Evolutionary conservation across 2,888 invertebrate species (phyloP), one percentile per base, ranked within the genome.

Genomic region (Leptinotarsa haldemani): DNA sequence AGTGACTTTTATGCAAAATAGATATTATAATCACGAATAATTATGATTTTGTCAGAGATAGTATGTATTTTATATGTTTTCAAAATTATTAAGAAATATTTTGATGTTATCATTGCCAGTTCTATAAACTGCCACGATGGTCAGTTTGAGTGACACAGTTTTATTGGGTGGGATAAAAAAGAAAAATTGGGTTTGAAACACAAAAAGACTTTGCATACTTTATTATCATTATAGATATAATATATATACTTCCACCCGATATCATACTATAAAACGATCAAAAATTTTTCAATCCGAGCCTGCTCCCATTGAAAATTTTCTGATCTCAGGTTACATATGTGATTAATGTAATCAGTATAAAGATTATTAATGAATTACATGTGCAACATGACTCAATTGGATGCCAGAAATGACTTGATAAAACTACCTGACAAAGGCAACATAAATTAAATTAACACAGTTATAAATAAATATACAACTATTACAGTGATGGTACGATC

Each of bases 261-360:
- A 76, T 75, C 67, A 50, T 68, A 74, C 71, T 71, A 71, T 25
- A 74, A 69, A 66, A 69, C 64, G 58, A 64, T 22, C 63, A 50
- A 68, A 70, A 56, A 75, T 25, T 69, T 69, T 70, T 30, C 48
- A 69, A 61, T 63, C 47, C 40, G 53, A 70, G 68, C 30, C 20
- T 12, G 30, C n/a, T 67, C 69, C 22, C 20, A 40, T 63, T 61
- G 69, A 72, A 66, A 75, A 50, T 64, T 20, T 56, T 47, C 20
- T 25, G 61, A 46, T 53, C 61, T 65, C 72, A 76, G 72, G 84
- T 88, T 86, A 88, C 88, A 88, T 85, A 87, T 86, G 88, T 88
- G 89, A 89, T 89, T 89, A 89, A 89, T 89, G 88, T 89, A 89
- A 89, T 89, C 89, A 88, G 86, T 88, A 88, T 86, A 87, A 86